Evolutionary conservation across 2,797 vertebrate species (phyloP).

Genomic region (Pogonophryne albipinna): DNA sequence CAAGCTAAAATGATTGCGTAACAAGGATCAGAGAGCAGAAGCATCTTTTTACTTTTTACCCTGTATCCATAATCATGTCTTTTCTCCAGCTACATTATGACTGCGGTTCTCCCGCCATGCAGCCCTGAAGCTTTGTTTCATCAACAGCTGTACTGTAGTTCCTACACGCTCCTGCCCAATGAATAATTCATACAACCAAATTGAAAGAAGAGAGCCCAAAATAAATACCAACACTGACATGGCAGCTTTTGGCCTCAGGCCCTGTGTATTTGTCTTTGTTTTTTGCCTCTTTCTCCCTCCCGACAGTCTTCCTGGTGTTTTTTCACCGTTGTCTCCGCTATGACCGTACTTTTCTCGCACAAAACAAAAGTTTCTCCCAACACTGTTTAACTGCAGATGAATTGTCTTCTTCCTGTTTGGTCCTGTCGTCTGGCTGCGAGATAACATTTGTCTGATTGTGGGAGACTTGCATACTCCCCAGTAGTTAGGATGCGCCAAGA

Average conservation of each 20-base stretch:
- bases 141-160: constrained; percentile 77
- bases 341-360: constrained; percentile 19
- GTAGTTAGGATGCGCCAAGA: constrained; percentile 76
- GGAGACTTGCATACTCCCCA: constrained; percentile 72
- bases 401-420: constrained; percentile 36
- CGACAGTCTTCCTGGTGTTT: constrained; percentile 36
- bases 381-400: constrained; percentile 41
- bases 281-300: constrained; percentile 33
- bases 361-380: constrained; percentile 45
- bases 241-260: constrained; percentile 67
- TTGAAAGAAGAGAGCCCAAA: constrained; percentile 71
- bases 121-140: constrained; percentile 78
- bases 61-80: constrained; percentile 66
- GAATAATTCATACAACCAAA: constrained; percentile 76
- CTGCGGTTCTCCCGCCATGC: constrained; percentile 65
- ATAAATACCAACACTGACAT: constrained; percentile 74
- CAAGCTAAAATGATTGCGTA: constrained; percentile 40
- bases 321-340: constrained; percentile 24
- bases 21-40: constrained; percentile 58
- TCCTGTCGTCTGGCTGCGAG: constrained; percentile 63
- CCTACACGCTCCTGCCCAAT: constrained; percentile 66
- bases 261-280: constrained; percentile 57
- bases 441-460: constrained; percentile 79
- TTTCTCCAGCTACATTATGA: constrained; percentile 69
- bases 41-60: constrained; percentile 70